These are phyloP conservation scores for Tricholaema leucomelas DNA, from an alignment of 2,113 vertebrate species.

Conservation along the genomic window DNA sequence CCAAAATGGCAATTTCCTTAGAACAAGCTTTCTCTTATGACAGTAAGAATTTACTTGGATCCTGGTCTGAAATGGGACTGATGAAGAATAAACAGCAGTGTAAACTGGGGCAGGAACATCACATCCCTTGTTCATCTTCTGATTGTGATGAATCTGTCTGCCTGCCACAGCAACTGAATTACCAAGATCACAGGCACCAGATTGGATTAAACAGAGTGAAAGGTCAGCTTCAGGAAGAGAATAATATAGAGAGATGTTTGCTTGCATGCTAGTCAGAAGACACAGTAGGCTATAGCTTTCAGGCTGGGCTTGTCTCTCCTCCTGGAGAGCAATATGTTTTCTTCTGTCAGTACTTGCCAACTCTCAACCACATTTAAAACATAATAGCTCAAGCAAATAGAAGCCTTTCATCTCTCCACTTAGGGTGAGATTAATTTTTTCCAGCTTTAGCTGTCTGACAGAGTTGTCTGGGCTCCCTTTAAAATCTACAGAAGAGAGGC, in stretches of 20 bases:
- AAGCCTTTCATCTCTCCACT: constrained; percentile 37
- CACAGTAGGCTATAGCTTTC: background rate
- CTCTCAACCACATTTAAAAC: constrained; percentile 51
- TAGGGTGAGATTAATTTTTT: constrained; percentile 26
- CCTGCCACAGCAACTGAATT: background rate
- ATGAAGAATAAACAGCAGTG: background rate
- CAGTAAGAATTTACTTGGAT: background rate
- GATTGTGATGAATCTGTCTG: background rate
- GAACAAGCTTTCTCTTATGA: background rate
- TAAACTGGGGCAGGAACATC: background rate
- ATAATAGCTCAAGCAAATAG: background rate
- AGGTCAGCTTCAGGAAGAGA: background rate
- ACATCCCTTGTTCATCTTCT: background rate
- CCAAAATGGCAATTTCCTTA: background rate
- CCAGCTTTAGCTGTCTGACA: constrained; percentile 20
- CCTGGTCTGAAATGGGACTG: background rate
- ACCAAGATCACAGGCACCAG: background rate
- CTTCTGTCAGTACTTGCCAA: constrained; percentile 26
- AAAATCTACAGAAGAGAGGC: background rate
- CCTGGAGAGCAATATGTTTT: constrained; percentile 7
- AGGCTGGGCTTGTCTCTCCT: background rate
- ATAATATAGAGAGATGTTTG: background rate
- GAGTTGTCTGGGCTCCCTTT: background rate
- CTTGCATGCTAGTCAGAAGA: background rate
- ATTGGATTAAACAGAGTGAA: background rate